These are phyloP conservation scores for Hyalella azteca DNA, from an alignment of 2,888 invertebrate genomes.

Conservation along the genomic window DNA sequence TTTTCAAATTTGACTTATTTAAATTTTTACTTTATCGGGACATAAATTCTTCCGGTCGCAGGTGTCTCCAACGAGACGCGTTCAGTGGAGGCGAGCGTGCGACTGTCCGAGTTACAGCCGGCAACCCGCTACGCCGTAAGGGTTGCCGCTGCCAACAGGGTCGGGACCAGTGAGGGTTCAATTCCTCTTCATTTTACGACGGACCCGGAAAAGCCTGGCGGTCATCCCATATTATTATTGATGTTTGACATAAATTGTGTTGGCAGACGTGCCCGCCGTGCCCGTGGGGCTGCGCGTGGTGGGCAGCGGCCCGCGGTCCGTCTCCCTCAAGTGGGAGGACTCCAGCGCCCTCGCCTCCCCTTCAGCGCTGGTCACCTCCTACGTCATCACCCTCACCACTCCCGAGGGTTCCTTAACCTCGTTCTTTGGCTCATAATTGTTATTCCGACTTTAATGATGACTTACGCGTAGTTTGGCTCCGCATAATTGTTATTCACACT, in stretches of 20 bases:
- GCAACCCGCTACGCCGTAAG: constrained; percentile 50
- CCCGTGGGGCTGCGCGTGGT: constrained; percentile 46
- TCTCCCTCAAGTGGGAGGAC: constrained; percentile 52
- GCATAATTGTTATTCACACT: too few relatives aligned
- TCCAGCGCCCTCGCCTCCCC: neutral
- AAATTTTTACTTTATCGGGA: neutral
- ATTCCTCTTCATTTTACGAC: constrained; percentile 43
- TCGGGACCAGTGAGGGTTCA: constrained; percentile 45
- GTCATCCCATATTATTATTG: too few relatives aligned
- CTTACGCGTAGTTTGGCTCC: too few relatives aligned
- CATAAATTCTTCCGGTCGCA: neutral
- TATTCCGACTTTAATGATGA: too few relatives aligned
- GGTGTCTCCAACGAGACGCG: constrained; percentile 13
- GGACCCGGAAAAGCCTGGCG: constrained; percentile 46
- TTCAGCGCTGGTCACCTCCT: neutral
- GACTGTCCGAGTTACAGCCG: constrained; percentile 47
- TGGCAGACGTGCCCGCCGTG: constrained; percentile 50
- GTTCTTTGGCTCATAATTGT: too few relatives aligned
- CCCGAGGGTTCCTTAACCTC: too few relatives aligned
- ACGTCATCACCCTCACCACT: neutral
- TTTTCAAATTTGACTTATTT: neutral
- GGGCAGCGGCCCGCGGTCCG: constrained; percentile 50
- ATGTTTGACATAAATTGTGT: too few relatives aligned
- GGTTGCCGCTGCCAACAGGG: constrained; percentile 48
- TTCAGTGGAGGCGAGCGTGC: constrained; percentile 39